A percentile compares a stretch with the other conserved stretches of the same genome.
Evolutionary conservation across 2,113 vertebrate genomes (phyloP).

Genomic region (Polyodon spathula): DNA sequence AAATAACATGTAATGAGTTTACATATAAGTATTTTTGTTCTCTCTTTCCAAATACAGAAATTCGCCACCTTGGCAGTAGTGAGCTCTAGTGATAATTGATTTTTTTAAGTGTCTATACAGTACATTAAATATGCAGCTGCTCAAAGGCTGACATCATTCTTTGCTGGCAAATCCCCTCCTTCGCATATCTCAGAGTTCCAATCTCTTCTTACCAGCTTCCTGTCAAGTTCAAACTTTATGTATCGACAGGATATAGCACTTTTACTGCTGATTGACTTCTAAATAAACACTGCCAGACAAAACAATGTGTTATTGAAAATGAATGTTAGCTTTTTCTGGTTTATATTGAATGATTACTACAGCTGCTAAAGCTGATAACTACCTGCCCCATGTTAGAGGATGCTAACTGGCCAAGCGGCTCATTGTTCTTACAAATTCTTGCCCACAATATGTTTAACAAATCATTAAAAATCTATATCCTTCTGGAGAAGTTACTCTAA

Average conservation of each 20-base stretch:
- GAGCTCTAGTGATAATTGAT: no score
- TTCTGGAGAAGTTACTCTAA: conserved; percentile 4
- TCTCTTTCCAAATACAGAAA: no score
- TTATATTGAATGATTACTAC: conserved; percentile 50
- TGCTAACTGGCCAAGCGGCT: conserved; percentile 35
- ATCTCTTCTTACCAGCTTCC: conserved; percentile 42
- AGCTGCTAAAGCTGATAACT: conserved; percentile 69
- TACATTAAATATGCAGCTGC: conserved; percentile 25
- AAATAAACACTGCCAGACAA: conserved; percentile 53
- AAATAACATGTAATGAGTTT: no score
- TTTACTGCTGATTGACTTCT: conserved; percentile 66
- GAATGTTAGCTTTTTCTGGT: conserved; percentile 50
- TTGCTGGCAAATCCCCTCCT: conserved; percentile 18
- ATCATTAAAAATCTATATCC: conserved; percentile 14
- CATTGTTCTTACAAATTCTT: conserved; percentile 25
- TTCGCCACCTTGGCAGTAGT: no score
- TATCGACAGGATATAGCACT: conserved; percentile 68
- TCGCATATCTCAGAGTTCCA: conserved; percentile 47
- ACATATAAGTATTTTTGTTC: no score
- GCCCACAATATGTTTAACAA: conserved; percentile 12
- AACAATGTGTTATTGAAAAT: conserved; percentile 77
- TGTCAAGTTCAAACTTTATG: conserved; percentile 42
- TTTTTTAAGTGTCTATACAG: no score
- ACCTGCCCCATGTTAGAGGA: conserved; percentile 46
- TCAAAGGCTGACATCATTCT: conserved; percentile 23